Evolutionary conservation across 2,113 vertebrate genomes (phyloP).

Genomic region (Varanus salvator): DNA sequence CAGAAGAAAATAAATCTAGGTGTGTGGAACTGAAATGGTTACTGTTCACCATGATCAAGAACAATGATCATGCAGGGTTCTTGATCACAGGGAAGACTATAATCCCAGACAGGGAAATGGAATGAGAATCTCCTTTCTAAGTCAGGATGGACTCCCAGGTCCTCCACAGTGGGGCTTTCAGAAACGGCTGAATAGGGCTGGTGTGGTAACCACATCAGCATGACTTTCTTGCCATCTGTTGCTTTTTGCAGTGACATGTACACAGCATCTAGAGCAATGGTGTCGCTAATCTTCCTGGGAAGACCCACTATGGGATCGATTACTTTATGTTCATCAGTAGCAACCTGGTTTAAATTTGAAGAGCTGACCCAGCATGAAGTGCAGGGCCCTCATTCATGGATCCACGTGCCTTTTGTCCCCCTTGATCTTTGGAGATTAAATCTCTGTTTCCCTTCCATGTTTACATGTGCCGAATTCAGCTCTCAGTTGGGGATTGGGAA

Average conservation of each 20-base stretch:
- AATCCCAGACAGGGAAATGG: neutral
- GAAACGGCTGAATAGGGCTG: neutral
- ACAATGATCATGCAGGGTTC: neutral
- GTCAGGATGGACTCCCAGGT: neutral
- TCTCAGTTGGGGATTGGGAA: neutral
- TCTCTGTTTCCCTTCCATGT: constrained; percentile 8
- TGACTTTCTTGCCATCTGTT: neutral
- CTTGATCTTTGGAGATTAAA: constrained; percentile 23
- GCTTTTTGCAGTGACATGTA: neutral
- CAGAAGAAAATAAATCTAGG: neutral
- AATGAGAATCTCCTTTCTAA: neutral
- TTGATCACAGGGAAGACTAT: neutral
- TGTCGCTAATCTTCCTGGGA: neutral
- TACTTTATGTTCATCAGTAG: neutral
- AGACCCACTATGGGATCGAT: neutral
- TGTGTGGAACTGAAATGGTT: neutral
- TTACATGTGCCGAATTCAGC: neutral
- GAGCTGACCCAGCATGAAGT: neutral
- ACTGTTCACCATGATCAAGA: neutral
- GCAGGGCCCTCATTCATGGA: neutral
- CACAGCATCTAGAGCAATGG: neutral
- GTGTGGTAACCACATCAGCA: no score
- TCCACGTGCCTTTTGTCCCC: neutral
- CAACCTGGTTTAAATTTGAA: neutral
- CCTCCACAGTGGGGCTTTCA: neutral